phyloP scores from a whole-genome alignment of 1,140 invertebrate species.

The Drosophila pandora region DNA sequence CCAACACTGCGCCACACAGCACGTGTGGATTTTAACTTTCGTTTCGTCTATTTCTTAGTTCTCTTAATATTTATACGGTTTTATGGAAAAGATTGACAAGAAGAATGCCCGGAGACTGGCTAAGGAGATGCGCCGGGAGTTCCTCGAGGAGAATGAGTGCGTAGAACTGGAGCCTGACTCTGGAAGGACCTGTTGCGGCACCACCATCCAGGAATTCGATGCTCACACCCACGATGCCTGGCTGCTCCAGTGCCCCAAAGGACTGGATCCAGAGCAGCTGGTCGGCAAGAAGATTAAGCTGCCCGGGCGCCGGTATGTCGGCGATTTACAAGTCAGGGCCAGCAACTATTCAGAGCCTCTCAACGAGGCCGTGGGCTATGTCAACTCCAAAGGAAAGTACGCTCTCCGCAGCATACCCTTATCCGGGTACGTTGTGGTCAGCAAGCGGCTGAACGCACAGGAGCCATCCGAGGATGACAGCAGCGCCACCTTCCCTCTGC shows the following conservation, averaged over 20 bases:
- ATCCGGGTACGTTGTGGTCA: constrained; percentile 36
- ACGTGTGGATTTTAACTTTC: constrained; percentile 31
- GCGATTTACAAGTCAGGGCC: constrained; percentile 41
- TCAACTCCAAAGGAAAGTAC: constrained; percentile 46
- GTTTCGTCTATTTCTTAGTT: neutral
- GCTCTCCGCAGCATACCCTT: constrained; percentile 22
- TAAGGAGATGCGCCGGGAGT: constrained; percentile 4
- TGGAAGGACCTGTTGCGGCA: constrained; percentile 4
- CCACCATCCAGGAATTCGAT: constrained; percentile 31
- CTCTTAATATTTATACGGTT: neutral
- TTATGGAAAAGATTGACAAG: constrained; percentile 16
- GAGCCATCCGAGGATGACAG: neutral
- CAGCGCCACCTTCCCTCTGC: constrained; percentile 3
- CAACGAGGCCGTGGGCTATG: constrained; percentile 41
- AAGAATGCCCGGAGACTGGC: neutral
- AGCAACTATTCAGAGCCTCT: constrained; percentile 5
- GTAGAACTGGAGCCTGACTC: neutral
- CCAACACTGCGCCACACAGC: constrained; percentile 25
- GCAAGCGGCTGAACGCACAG: constrained; percentile 39
- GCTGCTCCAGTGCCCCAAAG: constrained; percentile 60
- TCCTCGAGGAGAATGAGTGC: constrained; percentile 31
- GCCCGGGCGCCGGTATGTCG: constrained; percentile 53
- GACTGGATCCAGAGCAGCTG: constrained; percentile 22
- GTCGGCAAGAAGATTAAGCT: constrained; percentile 49
- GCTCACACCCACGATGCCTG: constrained; percentile 52